Evolutionary conservation across 2,113 vertebrate genomes (phyloP).

Genomic region (Xenopus laevis): DNA sequence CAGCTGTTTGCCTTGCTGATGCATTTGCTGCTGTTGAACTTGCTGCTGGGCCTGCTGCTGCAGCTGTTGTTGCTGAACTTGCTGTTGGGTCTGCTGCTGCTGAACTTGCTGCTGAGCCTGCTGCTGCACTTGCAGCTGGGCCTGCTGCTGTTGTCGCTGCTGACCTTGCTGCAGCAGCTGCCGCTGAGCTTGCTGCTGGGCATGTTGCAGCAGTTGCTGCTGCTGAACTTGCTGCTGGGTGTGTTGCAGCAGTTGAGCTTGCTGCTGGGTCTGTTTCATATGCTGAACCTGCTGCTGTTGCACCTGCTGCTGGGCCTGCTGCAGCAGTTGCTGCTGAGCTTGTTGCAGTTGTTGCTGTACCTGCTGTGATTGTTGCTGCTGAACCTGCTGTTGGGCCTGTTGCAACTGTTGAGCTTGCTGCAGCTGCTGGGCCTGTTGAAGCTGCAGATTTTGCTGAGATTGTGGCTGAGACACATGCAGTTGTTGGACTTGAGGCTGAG

Average conservation of each 20-base stretch:
- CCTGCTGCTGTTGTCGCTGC: neutral
- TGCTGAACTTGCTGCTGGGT: too few relatives aligned
- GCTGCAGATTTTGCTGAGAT: neutral
- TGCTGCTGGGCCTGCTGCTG: constrained; percentile 3
- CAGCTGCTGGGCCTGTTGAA: constrained; percentile 8
- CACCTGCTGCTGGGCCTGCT: too few relatives aligned
- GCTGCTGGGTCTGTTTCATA: too few relatives aligned
- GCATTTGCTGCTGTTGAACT: neutral
- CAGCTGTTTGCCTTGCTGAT: too few relatives aligned
- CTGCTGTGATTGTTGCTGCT: constrained; percentile 2
- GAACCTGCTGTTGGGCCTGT: neutral
- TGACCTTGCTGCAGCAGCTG: neutral
- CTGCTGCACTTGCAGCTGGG: neutral
- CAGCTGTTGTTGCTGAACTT: constrained; percentile 33
- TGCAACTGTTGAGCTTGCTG: neutral
- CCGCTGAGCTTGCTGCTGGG: too few relatives aligned
- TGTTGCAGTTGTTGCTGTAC: constrained; percentile 19
- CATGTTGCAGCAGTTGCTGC: too few relatives aligned
- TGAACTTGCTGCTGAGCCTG: too few relatives aligned
- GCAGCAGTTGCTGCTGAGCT: neutral
- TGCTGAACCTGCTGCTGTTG: neutral
- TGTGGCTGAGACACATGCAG: neutral
- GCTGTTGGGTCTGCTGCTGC: constrained; percentile 4
- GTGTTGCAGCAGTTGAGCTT: too few relatives aligned
- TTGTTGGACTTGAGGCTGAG: neutral